Percentiles rank a stretch among this genome's conserved stretches.
Conservation (phyloP, 2,797 vertebrate species). For the Characodon lateralis region DNA sequence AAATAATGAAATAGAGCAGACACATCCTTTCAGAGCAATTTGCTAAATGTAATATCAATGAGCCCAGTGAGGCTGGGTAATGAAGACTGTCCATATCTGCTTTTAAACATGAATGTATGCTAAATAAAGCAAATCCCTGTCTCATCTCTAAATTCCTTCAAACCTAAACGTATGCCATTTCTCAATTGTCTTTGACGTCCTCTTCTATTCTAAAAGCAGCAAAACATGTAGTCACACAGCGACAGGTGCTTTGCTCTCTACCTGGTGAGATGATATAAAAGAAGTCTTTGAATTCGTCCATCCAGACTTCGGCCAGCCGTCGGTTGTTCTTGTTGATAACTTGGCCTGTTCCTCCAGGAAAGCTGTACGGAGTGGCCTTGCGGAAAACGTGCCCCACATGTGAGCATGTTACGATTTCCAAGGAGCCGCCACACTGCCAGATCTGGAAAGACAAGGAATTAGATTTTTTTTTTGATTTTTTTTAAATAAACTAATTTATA, state of each 20-base stretch:
- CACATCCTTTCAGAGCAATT: constrained; percentile 31
- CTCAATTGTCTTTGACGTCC: not conserved
- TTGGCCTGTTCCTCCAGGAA: constrained; percentile 96
- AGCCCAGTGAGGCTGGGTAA: constrained; percentile 12
- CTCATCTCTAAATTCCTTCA: constrained; percentile 7
- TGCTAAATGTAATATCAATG: constrained; percentile 33
- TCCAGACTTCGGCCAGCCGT: constrained; percentile 93
- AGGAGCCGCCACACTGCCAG: constrained; percentile 96
- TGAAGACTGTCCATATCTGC: constrained; percentile 31
- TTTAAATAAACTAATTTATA: not conserved
- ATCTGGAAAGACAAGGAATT: constrained; percentile 77
- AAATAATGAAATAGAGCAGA: constrained; percentile 30
- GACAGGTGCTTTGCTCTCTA: constrained; percentile 55
- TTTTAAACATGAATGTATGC: constrained; percentile 14
- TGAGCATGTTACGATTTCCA: constrained; percentile 97
- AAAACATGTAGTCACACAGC: not conserved
- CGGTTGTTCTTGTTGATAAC: constrained; percentile 99
- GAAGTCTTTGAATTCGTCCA: constrained; percentile 98
- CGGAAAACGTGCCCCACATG: constrained; percentile 97
- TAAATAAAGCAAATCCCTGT: constrained; percentile 29
- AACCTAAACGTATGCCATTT: constrained; percentile 18
- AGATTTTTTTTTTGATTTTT: not conserved
- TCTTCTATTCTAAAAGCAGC: not conserved
- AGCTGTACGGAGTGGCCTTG: constrained; percentile 98
- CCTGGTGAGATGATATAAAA: constrained; percentile 99